Evolutionary conservation across 2,797 vertebrate genomes (phyloP), one percentile per base, ranked within the genome.

Genomic region (Pelodytes ibericus): DNA sequence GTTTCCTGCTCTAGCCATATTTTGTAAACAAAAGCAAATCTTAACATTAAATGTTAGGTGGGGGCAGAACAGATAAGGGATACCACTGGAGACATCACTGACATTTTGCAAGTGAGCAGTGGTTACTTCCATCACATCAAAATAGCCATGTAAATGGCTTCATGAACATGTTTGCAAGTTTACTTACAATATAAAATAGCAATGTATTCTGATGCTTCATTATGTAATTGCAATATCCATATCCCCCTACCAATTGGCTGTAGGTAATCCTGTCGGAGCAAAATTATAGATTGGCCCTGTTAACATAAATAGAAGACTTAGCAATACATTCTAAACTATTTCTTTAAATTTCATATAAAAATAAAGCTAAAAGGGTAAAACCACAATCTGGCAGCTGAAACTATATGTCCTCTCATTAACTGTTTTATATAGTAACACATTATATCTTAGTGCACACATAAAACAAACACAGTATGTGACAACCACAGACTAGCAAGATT

Each of bases 381-480:
- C 74, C 67, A 51, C 67, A 44, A 63, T 44, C 63, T 76, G 74
- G 74, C 74, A 70, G 24, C 74, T 56, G 20, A 56, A 63, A 70
- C 66, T 77, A n/a, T 71, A 58, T 77, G 67, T 64, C 71, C 71
- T 73, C 64, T 73, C 51, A 69, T 73, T 71, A 71, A 26, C 60
- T 70, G 67, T 77, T 79, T 73, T 68, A 79, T 73, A 79, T 79
- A 79, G 71, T 74, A 79, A 73, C 71, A 79, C 47, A 56, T 71
- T 79, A 73, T 73, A 73, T 62, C 64, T 79, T 53, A 79, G 71
- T 39, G 64, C 27, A 60, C 71, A 77, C 61, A 77, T 77, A 64
- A 77, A 68, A 79, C 47, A 79, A 79, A 79, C 71, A 79, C 77
- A 79, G 71, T 74, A 63, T 74, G 71, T 79, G 71, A 73, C 77